These are phyloP conservation scores for Lucifuga dentata DNA, from an alignment of 2,113 vertebrate genomes.

Conservation along the genomic window DNA sequence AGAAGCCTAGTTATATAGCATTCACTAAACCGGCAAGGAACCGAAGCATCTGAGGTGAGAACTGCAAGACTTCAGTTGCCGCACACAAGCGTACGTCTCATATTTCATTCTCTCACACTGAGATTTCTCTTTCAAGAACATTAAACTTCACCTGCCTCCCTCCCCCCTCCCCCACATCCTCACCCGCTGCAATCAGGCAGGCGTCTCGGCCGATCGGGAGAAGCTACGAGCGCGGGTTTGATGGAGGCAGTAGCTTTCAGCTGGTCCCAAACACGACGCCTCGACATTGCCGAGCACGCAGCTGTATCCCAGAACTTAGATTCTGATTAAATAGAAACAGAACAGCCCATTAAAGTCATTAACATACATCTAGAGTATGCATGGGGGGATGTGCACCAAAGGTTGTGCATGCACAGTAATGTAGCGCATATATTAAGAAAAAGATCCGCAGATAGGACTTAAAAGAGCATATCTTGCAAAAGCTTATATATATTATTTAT, in stretches of 20 bases:
- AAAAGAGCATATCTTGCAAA: slow-evolving; percentile 83
- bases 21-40: slow-evolving; percentile 22
- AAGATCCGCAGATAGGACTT: slow-evolving; percentile 76
- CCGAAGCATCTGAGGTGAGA: slow-evolving; percentile 51
- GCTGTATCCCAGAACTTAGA: slow-evolving; percentile 73
- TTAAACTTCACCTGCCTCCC: slow-evolving; percentile 67
- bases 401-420: slow-evolving; percentile 69
- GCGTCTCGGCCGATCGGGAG: slow-evolving; percentile 18
- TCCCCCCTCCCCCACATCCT: slow-evolving; percentile 6
- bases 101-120: slow-evolving; percentile 67
- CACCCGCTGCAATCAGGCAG: slow-evolving; percentile 44
- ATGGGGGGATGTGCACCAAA: slow-evolving; percentile 55
- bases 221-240: slow-evolving; percentile 26
- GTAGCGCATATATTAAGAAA: slow-evolving; percentile 78
- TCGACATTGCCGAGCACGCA: slow-evolving; percentile 58
- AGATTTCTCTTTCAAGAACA: slow-evolving; percentile 64
- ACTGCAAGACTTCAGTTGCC: slow-evolving; percentile 52
- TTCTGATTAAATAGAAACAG: slow-evolving; percentile 82
- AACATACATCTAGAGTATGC: slow-evolving; percentile 74
- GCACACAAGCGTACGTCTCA: slow-evolving; percentile 54
- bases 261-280: slow-evolving; percentile 59
- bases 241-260: slow-evolving; percentile 26
- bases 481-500: slow-evolving; percentile 82
- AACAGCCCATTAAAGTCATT: slow-evolving; percentile 82
- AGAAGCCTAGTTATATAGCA: slow-evolving; percentile 28